A percentile compares a stretch with the other conserved stretches of the same genome.
Conservation (phyloP, 1,140 invertebrate species). For the Achatina immaculata region DNA sequence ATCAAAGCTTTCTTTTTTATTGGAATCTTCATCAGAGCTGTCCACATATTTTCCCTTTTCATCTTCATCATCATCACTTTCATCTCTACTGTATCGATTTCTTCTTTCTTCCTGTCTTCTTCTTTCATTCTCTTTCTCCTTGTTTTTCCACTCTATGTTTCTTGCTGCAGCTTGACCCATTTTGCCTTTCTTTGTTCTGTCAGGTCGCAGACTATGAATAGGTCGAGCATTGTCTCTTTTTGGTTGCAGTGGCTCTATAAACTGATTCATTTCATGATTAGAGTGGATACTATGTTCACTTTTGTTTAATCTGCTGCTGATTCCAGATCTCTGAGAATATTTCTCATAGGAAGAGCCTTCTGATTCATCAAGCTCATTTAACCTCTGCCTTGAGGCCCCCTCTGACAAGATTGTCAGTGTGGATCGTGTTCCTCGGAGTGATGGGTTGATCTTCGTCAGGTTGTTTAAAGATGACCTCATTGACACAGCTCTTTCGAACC, state of each 20-base stretch:
- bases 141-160: not conserved
- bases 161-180: not conserved
- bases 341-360: conserved; percentile 43
- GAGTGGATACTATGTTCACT: conserved; percentile 28
- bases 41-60: not conserved
- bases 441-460: conserved; percentile 60
- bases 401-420: conserved; percentile 54
- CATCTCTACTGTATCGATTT: not conserved
- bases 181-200: not conserved
- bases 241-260: not conserved
- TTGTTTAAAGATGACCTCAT: conserved; percentile 87
- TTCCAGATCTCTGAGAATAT: conserved; percentile 30
- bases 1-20: conserved; percentile 6
- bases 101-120: not conserved
- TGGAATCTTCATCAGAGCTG: conserved; percentile 8
- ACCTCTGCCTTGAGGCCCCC: conserved; percentile 42
- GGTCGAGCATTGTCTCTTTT: not conserved
- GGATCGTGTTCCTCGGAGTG: conserved; percentile 73
- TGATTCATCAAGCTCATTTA: conserved; percentile 50
- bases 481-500: conserved; percentile 89
- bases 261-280: not conserved
- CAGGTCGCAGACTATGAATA: conserved; percentile 25
- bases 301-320: conserved; percentile 31
- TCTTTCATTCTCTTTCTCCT: not conserved
- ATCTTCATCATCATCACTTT: conserved; percentile 1